Evolutionary conservation across 35 echinoderm and acorn worm species (phyloP), one percentile per base, ranked within the genome.

Genomic region (Chiridota heheva): DNA sequence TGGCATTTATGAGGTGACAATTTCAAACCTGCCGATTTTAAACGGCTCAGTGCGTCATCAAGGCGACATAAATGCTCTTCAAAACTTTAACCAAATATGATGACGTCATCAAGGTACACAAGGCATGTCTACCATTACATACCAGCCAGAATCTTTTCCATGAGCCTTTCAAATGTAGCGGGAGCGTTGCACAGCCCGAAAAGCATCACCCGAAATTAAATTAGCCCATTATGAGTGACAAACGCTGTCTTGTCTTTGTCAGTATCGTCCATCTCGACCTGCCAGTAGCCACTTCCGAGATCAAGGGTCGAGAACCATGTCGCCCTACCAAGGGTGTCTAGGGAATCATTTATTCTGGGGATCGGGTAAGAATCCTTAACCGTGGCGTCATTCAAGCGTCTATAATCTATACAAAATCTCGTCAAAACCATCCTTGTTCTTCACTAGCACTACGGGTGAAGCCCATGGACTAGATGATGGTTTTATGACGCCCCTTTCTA

Each of bases 81-180:
- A 24, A 80, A 40, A 22, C 27, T 35, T n/a, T 80, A 37, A 29
- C 55, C 76, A 41, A 62, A 41, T 10, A 80, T 58, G 6, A 80
- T 80, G 6, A 78, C 49, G 53, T 78, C 49, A 78, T 78, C 74
- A 4, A 60, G 35, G 24, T 78, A 78, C 18, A 78, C 74, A 3
- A 78, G 49, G 15, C 46, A 78, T 1, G 13, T 78, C 24, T 78
- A 13, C 47, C 53, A 78, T 32, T 78, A 26, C 17, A 78, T 46
- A 10, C 74, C 74, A 29, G 18, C 24, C 4, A 78, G 25, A 13
- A 78, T 18, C 49, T 36, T 0, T 18, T 59, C 74, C 74, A 78
- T 60, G 16, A 78, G 67, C 13, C 37, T 33, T 70, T 70, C 1
- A 40, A 70, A 70, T 20, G 60, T 63, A 28, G 60, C 12, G 8